phyloP scores from a whole-genome alignment of 2,797 vertebrate species.

The Halcyon badia region DNA sequence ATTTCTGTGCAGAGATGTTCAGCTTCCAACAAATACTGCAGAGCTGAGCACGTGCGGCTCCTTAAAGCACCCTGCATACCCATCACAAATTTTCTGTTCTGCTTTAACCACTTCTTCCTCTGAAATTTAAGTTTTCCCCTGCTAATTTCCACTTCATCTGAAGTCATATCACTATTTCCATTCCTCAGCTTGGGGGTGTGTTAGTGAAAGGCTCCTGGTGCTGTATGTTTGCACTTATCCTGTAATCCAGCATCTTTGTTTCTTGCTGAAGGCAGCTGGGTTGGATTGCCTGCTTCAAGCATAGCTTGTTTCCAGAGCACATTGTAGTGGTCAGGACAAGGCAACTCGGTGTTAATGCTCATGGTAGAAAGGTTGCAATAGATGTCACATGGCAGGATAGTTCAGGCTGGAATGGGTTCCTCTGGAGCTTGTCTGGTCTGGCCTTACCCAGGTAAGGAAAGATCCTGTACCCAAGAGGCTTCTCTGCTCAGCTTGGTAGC shows the following conservation, averaged over 20 bases:
- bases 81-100: background rate
- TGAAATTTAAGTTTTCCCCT: background rate
- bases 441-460: background rate
- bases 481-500: background rate
- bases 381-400: accelerated
- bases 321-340: background rate
- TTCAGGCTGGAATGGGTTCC: accelerated
- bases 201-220: accelerated
- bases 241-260: background rate
- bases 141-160: accelerated
- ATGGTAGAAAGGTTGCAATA: background rate
- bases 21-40: background rate
- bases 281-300: background rate
- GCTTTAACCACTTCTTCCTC: background rate
- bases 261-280: background rate
- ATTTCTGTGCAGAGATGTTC: background rate
- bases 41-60: background rate
- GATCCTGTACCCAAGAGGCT: background rate
- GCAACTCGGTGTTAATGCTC: background rate
- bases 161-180: accelerated
- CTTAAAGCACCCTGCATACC: accelerated
- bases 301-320: background rate
- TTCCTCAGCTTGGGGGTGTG: accelerated
- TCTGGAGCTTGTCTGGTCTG: background rate
- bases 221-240: background rate